Evolutionary conservation across 2,113 vertebrate genomes (phyloP).

Genomic region (Cynoglossus semilaevis): DNA sequence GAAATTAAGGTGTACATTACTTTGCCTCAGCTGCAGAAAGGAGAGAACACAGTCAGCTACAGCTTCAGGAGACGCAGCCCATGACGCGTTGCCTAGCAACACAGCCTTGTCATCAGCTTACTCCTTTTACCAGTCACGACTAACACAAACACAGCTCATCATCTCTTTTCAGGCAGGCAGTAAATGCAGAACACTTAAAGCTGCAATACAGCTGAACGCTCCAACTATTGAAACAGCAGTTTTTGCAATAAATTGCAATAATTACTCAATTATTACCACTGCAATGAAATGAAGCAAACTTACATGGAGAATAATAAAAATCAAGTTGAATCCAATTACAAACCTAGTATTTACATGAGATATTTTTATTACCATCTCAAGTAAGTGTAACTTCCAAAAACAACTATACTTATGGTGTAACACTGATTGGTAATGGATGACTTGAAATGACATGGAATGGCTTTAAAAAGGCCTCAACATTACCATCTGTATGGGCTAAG

Average conservation of each 20-base stretch:
- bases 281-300: neutral
- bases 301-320: too few species aligned
- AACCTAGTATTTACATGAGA: neutral
- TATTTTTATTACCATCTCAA: neutral
- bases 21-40: constrained; percentile 50
- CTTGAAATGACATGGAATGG: too few species aligned
- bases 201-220: constrained; percentile 42
- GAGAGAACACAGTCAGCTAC: constrained; percentile 67
- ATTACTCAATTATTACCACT: constrained; percentile 15
- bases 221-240: constrained; percentile 31
- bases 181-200: constrained; percentile 66
- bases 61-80: constrained; percentile 79
- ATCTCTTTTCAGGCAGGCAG: constrained; percentile 74
- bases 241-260: constrained; percentile 13
- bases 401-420: too few species aligned
- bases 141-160: constrained; percentile 82
- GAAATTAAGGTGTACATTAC: too few species aligned
- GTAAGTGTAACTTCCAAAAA: too few species aligned
- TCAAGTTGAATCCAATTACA: neutral
- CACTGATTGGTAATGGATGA: too few species aligned
- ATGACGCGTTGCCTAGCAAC: constrained; percentile 84
- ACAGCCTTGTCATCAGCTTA: constrained; percentile 86
- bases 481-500: too few species aligned
- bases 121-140: constrained; percentile 89
- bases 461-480: too few species aligned